Conservation (phyloP, 2,888 invertebrate species). For the Eulithis testata region DNA sequence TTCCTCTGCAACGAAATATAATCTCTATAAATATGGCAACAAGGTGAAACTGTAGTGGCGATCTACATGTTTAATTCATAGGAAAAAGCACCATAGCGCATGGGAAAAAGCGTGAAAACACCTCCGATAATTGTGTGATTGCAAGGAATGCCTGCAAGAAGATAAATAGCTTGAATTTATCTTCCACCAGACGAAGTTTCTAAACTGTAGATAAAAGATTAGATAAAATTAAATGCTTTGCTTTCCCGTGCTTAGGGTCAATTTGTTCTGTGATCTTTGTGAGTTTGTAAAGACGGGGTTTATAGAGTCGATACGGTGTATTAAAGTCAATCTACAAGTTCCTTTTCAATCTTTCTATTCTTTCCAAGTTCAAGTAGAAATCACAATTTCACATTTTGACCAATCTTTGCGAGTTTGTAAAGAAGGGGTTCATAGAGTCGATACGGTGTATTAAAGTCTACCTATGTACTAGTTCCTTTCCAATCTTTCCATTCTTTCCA, state of each 20-base stretch:
- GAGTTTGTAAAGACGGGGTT: too few relatives aligned
- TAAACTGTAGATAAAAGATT: slow-evolving; percentile 1
- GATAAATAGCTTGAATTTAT: slow-evolving; percentile 7
- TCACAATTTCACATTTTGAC: too few relatives aligned
- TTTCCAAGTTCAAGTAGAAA: too few relatives aligned
- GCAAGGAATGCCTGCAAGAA: slow-evolving; percentile 25
- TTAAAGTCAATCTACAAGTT: neutral
- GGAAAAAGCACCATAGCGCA: slow-evolving; percentile 12
- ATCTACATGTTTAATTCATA: slow-evolving; percentile 15
- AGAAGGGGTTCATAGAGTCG: too few relatives aligned
- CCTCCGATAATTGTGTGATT: slow-evolving; percentile 22
- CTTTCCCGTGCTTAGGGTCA: neutral
- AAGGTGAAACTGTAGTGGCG: slow-evolving; percentile 7
- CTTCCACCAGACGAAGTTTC: neutral
- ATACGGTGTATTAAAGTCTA: neutral
- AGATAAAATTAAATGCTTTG: neutral
- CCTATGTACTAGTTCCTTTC: too few relatives aligned
- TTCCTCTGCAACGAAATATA: neutral
- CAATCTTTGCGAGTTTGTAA: too few relatives aligned
- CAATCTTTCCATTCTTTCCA: too few relatives aligned
- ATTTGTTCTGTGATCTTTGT: too few relatives aligned
- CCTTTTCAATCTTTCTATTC: too few relatives aligned
- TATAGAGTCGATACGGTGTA: too few relatives aligned
- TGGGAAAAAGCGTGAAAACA: slow-evolving; percentile 31
- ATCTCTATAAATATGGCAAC: neutral